Base-by-base conservation (phyloP, 2,797 vertebrate species). In the Remorina albescens region DNA sequence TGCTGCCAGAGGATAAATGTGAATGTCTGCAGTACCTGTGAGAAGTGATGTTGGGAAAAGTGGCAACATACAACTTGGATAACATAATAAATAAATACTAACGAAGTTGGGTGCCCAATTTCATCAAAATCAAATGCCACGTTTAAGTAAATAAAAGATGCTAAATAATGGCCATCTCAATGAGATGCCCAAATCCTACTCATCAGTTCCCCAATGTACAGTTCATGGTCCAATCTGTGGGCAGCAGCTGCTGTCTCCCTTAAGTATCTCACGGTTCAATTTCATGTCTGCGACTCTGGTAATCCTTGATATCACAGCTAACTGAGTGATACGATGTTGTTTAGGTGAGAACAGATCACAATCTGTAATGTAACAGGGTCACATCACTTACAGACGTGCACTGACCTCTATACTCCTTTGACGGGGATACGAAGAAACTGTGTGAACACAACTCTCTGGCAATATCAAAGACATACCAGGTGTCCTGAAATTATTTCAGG, bases 311-410 rank as follows among this genome's bases (percentile, higher is more conserved):
- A 21, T 83, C 74, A 57, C 60, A 49, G 66, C 23, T 66, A 66
- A 79, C 25, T 3, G 60, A 75, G 76, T 32, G 72, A 62, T 55
- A 59, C 41, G 5, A n/a, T 9, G 67, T 34, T 54, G n/a, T 47
- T 72, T 10, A 58, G 66, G 81, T 82, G 85, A 84, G 76, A 91
- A 91, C 39, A 56, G 85, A 67, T 53, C 71, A 50, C 67, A 87
- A 80, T 26, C 36, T 37, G 81, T n/a, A 71, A 71, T 67, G 71
- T 85, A 81, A 86, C 74, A 19, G 64, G 76, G 82, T 85, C 78
- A 80, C 53, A 9, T 76, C 62, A 19, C 61, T 75, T 67, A 37
- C 71, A 73, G 62, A 72, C 21, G 67, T 12, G 66, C 44, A 1
- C 36, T 75, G 81, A 85, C 83, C 84, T 82, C 69, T 46, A 65